Evolutionary conservation across 2,888 invertebrate genomes (phyloP), one percentile per base, ranked within the genome.

Genomic region (Caenorhabditis becei): DNA sequence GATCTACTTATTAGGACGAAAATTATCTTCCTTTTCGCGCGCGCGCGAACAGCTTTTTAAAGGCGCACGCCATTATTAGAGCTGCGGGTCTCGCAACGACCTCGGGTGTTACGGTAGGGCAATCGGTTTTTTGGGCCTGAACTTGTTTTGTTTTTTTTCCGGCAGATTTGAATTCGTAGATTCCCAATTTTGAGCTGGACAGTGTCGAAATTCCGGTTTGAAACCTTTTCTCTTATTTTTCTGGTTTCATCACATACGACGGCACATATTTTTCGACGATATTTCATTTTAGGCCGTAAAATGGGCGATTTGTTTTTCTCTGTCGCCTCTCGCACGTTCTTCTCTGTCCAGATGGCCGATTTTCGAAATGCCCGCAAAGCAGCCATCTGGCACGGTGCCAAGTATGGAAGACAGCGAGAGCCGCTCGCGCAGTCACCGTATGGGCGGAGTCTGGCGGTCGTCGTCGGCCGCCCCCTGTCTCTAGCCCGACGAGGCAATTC

Each of bases 401-500:
- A 62, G 53, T 49, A 24, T 44, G 44, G 24, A 54, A 65, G 65
- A 41, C 74, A 18, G 32, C 41, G 44, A 79, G 61, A 79, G 78
- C 49, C 44, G 61, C 58, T 56, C 63, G 77, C 78, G 66, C 37
- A 59, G 28, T 41, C 53, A 24, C 16, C 61, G 56, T 8, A 37
- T 18, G 58, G 74, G 74, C 74, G 74, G 65, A 24, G 59, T 49
- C 37, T 51, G 18, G 24, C 49, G 63, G 24, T 35, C 72, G 18
- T 41, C 59, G 54, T 28, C 54, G 26, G 1, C 51, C 37, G 47
- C 56, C 26, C 71, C 63, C 61, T 71, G 28, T 71, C 78, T 51
- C 72, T 56, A 26, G 28, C 61, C n/a, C 18, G 53, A 62, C 51
- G 74, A 74, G 78, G 78, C 78, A 72, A 79, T 79, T 79, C 78